These are phyloP conservation scores for Bombus waltoni DNA, from an alignment of 1,140 invertebrate species.

Conservation along the genomic window DNA sequence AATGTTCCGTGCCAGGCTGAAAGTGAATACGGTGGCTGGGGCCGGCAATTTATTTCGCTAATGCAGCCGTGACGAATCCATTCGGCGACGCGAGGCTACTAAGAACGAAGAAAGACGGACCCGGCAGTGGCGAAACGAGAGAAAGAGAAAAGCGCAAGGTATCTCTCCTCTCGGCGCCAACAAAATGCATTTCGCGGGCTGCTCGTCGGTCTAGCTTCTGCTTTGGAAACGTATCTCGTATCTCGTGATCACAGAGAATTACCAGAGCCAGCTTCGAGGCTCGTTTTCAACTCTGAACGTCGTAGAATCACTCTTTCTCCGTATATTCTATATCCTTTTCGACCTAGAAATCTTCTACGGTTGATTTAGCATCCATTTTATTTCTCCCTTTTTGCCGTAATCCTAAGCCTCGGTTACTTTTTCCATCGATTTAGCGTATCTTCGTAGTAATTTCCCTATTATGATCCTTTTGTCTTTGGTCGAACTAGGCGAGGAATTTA, in stretches of 20 bases:
- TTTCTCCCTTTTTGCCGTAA: background rate
- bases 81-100: conserved; percentile 30
- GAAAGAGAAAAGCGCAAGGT: conserved; percentile 17
- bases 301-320: background rate
- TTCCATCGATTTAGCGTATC: background rate
- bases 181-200: conserved; percentile 3
- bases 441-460: background rate
- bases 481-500: background rate
- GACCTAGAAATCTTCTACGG: background rate
- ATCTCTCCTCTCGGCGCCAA: background rate
- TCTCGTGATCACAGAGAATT: background rate
- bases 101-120: background rate
- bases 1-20: background rate
- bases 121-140: background rate
- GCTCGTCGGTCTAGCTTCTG: background rate
- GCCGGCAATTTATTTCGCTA: conserved; percentile 60
- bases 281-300: background rate
- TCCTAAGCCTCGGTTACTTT: background rate
- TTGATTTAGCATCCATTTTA: background rate
- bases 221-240: background rate
- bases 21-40: background rate
- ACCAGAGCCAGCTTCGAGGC: background rate
- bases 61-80: conserved; percentile 61
- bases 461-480: background rate
- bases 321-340: background rate